A percentile compares a stretch with the other conserved stretches of the same genome.
phyloP scores from a whole-genome alignment of 2,797 vertebrate species.

The Orestias chungarensis region DNA sequence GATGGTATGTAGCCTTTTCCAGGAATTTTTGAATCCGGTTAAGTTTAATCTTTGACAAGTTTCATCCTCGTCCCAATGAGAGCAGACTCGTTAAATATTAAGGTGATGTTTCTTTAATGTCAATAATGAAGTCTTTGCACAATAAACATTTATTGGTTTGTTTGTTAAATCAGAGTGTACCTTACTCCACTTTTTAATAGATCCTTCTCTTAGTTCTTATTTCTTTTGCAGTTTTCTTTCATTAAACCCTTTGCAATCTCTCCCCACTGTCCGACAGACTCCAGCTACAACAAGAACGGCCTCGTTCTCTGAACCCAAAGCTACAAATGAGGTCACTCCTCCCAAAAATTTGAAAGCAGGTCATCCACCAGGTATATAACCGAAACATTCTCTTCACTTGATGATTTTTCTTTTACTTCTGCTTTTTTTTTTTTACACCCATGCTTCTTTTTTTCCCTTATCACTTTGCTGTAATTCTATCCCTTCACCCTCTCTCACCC shows the following conservation, averaged over 20 bases:
- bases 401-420: slow-evolving; percentile 46
- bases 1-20: neutral
- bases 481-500: slow-evolving; percentile 28
- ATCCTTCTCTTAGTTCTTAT: neutral
- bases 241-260: neutral
- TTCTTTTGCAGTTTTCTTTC: neutral
- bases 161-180: neutral
- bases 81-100: neutral
- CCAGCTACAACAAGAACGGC: slow-evolving; percentile 91
- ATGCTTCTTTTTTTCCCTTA: slow-evolving; percentile 44
- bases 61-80: neutral
- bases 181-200: neutral
- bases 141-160: neutral
- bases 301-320: slow-evolving; percentile 91
- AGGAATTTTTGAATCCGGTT: neutral
- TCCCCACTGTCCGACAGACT: slow-evolving; percentile 77
- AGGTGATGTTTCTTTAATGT: neutral
- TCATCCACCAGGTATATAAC: slow-evolving; percentile 83
- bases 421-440: slow-evolving; percentile 26
- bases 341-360: slow-evolving; percentile 87
- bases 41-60: neutral
- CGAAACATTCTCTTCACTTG: neutral
- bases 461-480: slow-evolving; percentile 25
- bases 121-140: neutral
- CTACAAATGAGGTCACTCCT: slow-evolving; percentile 80